Evolutionary conservation across 2,797 vertebrate genomes (phyloP).

Genomic region (Sebastes vulpes): DNA sequence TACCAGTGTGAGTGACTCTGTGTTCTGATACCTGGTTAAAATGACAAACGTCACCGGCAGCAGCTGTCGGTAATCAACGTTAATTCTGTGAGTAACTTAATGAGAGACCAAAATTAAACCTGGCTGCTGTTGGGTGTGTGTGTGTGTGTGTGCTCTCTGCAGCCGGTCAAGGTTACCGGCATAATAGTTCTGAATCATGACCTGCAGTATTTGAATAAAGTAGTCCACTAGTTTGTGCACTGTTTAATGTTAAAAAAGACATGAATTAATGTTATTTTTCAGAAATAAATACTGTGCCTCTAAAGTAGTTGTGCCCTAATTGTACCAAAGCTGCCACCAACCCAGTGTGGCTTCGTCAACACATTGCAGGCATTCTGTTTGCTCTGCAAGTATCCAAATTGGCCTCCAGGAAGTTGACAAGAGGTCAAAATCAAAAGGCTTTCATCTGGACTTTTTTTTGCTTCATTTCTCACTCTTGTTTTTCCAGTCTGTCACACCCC

Average conservation of each 20-base stretch:
- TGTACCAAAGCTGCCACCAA: background rate
- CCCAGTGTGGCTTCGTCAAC: background rate
- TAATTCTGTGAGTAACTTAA: background rate
- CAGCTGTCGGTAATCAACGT: background rate
- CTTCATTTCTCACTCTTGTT: background rate
- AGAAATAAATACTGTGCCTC: background rate
- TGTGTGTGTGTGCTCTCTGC: too few relatives aligned
- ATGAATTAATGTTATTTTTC: background rate
- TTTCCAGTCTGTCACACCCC: background rate
- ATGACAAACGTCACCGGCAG: background rate
- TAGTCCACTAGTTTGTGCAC: too few relatives aligned
- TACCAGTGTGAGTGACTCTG: background rate
- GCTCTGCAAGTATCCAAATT: background rate
- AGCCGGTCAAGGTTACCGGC: background rate
- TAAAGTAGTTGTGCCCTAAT: background rate
- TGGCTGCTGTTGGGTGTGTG: background rate
- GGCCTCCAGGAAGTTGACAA: conserved; percentile 4
- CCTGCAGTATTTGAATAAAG: too few relatives aligned
- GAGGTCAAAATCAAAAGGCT: conserved; percentile 16
- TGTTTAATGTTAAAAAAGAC: background rate
- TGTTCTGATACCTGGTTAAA: background rate
- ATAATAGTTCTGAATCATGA: too few relatives aligned
- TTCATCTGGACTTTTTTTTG: background rate
- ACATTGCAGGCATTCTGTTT: background rate
- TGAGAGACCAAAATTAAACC: background rate